Base-by-base conservation (phyloP, 2,113 vertebrate species). In the Anser brachyrhynchus region DNA sequence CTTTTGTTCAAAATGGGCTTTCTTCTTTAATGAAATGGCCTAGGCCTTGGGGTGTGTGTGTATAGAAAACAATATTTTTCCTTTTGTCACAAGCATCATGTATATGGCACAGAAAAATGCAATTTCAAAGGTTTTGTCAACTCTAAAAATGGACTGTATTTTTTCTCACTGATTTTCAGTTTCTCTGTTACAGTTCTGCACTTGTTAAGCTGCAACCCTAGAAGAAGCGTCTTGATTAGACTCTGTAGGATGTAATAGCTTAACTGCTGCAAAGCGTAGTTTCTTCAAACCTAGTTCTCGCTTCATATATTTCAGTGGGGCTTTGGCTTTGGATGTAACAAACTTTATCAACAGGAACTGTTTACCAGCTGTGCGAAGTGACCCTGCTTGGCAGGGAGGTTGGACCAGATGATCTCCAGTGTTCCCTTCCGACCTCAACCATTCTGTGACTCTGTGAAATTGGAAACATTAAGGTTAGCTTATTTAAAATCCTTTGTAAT, bases 231-330 rank as follows among this genome's bases (percentile, higher is more conserved):
- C 84, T 87, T 93, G 79, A 92, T 85, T 87, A 76, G 58, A 51
- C 51, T 92, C 51, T 54, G 35, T 74, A 81, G 83, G 57, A 78
- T 70, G 37, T 77, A 90, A 93, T 66, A 89, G 61, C 57, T 89
- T 84, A 90, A 87, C 71, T 92, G 70, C 75, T 90, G 67, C 54
- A 65, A 84, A 87, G 59, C 55, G 67, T 90, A 66, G 85, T 93
- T 94, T 94, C 73, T 80, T 87, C 73, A 69, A 70, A 78, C 31
- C 61, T 44, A 87, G 16, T n/a, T 35, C 75, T 66, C 31, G 72
- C 39, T 65, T 69, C 49, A 87, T 57, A 54, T 90, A 77, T 11
- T 90, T 90, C 49, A 58, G 52, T 54, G 78, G 87, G 66, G 37
- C 25, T 57, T 15, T 5, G n/a, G 37, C 55, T 91, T 83, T 52